Evolutionary conservation across 1,140 invertebrate genomes (phyloP), one percentile per base, ranked within the genome.

Genomic region (Sinonovacula constricta): DNA sequence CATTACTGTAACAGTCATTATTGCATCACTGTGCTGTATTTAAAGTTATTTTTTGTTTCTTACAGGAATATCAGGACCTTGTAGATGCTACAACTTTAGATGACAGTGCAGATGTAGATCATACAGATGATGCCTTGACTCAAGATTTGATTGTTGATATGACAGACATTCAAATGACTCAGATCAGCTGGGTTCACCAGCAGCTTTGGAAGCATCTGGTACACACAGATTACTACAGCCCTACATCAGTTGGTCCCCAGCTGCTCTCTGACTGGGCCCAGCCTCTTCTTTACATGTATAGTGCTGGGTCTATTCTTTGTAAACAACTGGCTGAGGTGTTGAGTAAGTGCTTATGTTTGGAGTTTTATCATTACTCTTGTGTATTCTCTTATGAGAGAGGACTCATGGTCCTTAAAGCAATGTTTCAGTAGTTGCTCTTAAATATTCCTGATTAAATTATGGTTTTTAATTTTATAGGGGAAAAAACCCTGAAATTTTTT

Each of bases 31-130:
- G n/a, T n/a, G n/a, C n/a, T n/a, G n/a, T n/a, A n/a, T n/a, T n/a
- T n/a, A n/a, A n/a, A n/a, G n/a, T 24, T 53, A 53, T 53, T 53
- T 53, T 53, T 53, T 18, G n/a, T 59, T 7, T 24, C 34, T 80
- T 75, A 28, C 70, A 90, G 49, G 89, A 90, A 28, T 92, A 90
- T 81, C 78, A 86, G 33, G 92, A 92, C 76, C 72, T 92, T 26
- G 75, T 81, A 45, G 84, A 76, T 12, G 67, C 75, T 15, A 76
- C 77, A 2, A 67, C 79, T 7, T 76, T 87, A 30, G 80, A 87
- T 57, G 81, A 88, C 14, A 56, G 45, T 57, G 65, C 79, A 14
- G 67, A 83, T 28, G 56, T 70, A n/a, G 81, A 84, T 53, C 60
- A 51, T 14, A 30, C 45, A 10, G 65, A 59, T 28, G 71, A n/a